phyloP scores from a whole-genome alignment of 1,140 invertebrate genomes.

The Pogonomyrmex barbatus region DNA sequence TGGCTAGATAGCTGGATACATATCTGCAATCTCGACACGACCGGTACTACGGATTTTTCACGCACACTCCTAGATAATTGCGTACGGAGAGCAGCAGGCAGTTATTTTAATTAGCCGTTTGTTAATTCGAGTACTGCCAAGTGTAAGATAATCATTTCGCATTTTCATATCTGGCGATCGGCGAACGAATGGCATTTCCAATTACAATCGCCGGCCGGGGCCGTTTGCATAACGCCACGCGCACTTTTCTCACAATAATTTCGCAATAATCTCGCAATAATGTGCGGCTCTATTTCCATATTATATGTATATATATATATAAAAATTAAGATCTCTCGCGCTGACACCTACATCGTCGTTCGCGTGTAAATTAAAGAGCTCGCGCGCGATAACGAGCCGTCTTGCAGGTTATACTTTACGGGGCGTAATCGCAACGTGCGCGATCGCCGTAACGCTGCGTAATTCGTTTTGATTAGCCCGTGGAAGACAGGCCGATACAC shows the following conservation, averaged over 20 bases:
- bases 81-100: background rate
- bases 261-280: background rate
- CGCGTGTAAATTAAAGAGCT: conserved; percentile 17
- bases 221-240: background rate
- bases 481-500: conserved; percentile 47
- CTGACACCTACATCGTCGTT: background rate
- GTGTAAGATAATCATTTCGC: conserved; percentile 6
- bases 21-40: conserved; percentile 15
- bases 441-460: conserved; percentile 37
- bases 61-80: background rate
- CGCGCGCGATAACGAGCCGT: conserved; percentile 29
- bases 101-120: conserved; percentile 40
- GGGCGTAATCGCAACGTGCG: conserved; percentile 14
- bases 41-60: conserved; percentile 12
- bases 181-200: background rate
- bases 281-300: background rate
- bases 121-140: conserved; percentile 9
- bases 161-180: background rate
- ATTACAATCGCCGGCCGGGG: conserved; percentile 15
- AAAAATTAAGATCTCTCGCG: conserved; percentile 8
- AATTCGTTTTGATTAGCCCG: conserved; percentile 60
- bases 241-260: conserved; percentile 10
- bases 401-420: conserved; percentile 27
- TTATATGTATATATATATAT: background rate
- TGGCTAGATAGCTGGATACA: background rate